Base-by-base conservation (phyloP, 92 coral and sea anemone species). In the Porites divaricata region DNA sequence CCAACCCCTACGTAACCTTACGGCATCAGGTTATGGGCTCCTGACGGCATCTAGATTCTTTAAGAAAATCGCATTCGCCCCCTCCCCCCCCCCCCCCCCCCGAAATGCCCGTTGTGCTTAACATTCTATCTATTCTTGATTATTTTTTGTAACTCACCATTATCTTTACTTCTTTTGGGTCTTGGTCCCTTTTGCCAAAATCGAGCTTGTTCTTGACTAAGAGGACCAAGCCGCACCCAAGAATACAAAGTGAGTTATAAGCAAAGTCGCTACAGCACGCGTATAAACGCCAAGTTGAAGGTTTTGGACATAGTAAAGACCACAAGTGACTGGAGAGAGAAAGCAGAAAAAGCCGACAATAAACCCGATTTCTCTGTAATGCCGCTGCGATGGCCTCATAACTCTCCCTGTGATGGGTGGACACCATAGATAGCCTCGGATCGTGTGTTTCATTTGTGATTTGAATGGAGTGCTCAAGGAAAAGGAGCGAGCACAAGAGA, bases 401-500 rank as follows among this genome's bases (percentile, higher is more conserved):
- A 9, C 35, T 3, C 1, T 15, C 13, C n/a, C 14, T 3, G 8
- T 35, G 56, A 7, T n/a, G 8, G 5, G 13, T 54, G 72, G 66
- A 21, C 52, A 2, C 70, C 22, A 1, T 26, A 78, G 1, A 41
- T 72, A 20, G n/a, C 67, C 17, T 74, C 72, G 54, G 49, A 15
- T 2, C 56, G 11, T 35, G 76, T 20, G 53, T 48, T 17, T 77
- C 83, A 53, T 67, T 15, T 15, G 83, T 58, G 25, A 88, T 80
- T 58, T 83, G 88, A 61, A 88, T 67, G 19, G 92, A 89, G 65
- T 91, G 91, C 81, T 91, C 94, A 25, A 91, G 77, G 52, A 91
- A 91, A 50, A 91, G 83, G 20, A 91, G 80, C 2, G 89, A 84
- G 57, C 94, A 91, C 26, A 91, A 17, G 13, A 87, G 83, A 57